These are phyloP conservation scores for Aptenodytes patagonicus DNA, from an alignment of 2,113 vertebrate species.

Conservation along the genomic window DNA sequence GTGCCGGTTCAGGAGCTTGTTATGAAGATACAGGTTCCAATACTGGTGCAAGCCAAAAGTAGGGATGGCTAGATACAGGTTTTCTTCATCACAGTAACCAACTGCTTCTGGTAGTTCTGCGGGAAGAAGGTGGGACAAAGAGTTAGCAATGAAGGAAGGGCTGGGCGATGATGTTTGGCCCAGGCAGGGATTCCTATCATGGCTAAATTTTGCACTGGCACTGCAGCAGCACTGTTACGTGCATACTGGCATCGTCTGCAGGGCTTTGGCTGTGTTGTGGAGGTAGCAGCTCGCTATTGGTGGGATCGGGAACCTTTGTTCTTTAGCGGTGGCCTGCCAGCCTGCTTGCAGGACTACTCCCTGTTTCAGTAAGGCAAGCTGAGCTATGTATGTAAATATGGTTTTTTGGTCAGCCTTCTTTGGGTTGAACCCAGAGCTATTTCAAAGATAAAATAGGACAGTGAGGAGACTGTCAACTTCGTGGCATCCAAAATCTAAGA, in stretches of 20 bases:
- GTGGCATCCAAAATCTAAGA: background rate
- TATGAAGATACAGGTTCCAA: slow-evolving; percentile 53
- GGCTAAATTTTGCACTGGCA: background rate
- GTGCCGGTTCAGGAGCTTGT: slow-evolving; percentile 1
- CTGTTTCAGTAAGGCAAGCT: background rate
- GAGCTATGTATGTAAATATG: background rate
- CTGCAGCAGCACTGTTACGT: background rate
- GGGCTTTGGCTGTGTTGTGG: background rate
- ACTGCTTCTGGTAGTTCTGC: slow-evolving; percentile 45
- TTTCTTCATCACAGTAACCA: slow-evolving; percentile 53
- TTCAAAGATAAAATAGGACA: background rate
- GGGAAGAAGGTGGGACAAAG: background rate
- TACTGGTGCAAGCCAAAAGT: slow-evolving; percentile 12
- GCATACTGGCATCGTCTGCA: background rate
- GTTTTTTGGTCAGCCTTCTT: background rate
- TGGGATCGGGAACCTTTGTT: background rate
- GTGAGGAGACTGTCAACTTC: background rate
- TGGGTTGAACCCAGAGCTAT: background rate
- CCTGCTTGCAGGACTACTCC: background rate
- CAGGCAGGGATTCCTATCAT: background rate
- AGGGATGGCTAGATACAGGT: slow-evolving; percentile 24
- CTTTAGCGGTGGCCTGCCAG: background rate
- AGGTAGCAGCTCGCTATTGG: background rate
- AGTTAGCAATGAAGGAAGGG: background rate
- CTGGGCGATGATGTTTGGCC: background rate